Evolutionary conservation across 2,888 invertebrate species (phyloP), one percentile per base, ranked within the genome.

Genomic region (Euplagia quadripunctaria): DNA sequence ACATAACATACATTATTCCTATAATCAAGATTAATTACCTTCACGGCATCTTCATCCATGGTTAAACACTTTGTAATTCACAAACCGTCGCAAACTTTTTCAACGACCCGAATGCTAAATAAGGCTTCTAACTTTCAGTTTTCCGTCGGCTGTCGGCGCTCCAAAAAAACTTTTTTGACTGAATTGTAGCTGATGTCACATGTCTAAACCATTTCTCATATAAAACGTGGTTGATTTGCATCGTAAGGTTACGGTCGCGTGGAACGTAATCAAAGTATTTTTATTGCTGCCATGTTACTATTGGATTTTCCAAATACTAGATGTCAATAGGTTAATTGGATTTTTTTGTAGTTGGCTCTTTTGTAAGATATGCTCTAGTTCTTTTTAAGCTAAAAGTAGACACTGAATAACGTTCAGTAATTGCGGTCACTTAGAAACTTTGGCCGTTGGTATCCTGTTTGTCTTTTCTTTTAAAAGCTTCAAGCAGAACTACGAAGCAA

Each of bases 121-220:
- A 69, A 64, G 20, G 66, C 52, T 64, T 42, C 51, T 64, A 77
- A 75, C 65, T 76, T 70, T 66, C 65, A 42, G 51, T 73, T 81
- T 84, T 80, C 85, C 85, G 81, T 75, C 72, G 73, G 89, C 89
- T 88, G 89, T 89, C 87, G 79, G 85, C 80, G 65, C 85, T 82
- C 81, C 84, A 84, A 88, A 87, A 88, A 89, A 89, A 85, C 87
- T 89, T 90, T 89, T 90, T 92, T 90, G 90, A 90, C 92, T 91
- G 92, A 89, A 87, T 90, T 82, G 85, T 86, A 82, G 84, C 85
- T 88, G 79, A 88, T 86, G 88, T 85, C 87, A 88, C 86, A 91
- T 91, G 89, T 88, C 88, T 86, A 86, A 87, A 84, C 87, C 87
- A 88, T 88, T 85, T 83, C 82, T 84, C 84, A 88, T 88, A 90